phyloP scores from a whole-genome alignment of 2,113 vertebrate species.

The Prionailurus bengalensis region DNA sequence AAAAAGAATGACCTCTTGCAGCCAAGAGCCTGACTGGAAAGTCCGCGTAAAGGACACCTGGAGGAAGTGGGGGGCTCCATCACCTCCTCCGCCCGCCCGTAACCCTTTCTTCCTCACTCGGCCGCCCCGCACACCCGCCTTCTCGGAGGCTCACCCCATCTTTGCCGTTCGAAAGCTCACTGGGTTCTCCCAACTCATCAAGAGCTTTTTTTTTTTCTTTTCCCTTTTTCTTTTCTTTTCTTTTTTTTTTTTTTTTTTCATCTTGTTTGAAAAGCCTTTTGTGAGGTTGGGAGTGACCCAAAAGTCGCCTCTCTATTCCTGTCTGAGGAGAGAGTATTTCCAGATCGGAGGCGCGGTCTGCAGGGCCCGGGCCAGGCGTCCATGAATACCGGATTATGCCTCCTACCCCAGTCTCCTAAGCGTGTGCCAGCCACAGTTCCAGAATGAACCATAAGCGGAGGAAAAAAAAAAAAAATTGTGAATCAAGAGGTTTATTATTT shows the following conservation, averaged over 20 bases:
- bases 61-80: slow-evolving; percentile 7
- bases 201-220: neutral
- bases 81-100: neutral
- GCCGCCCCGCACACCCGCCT: neutral
- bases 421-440: neutral
- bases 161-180: neutral
- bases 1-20: slow-evolving; percentile 18
- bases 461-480: neutral
- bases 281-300: slow-evolving; percentile 42
- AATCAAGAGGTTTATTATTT: slow-evolving; percentile 62
- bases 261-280: slow-evolving; percentile 57
- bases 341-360: neutral
- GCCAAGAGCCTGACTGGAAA: slow-evolving; percentile 78
- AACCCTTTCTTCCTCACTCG: neutral
- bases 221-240: too few relatives aligned
- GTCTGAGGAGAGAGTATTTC: slow-evolving; percentile 62
- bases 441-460: neutral
- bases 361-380: neutral
- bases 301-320: slow-evolving; percentile 54
- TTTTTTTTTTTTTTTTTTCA: neutral
- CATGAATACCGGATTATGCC: neutral
- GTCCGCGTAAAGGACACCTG: slow-evolving; percentile 58
- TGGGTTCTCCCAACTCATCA: neutral
- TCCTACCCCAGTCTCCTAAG: neutral
- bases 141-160: fast-evolving